phyloP scores from a whole-genome alignment of 2,888 invertebrate genomes.

The Leucophenga maculata region DNA sequence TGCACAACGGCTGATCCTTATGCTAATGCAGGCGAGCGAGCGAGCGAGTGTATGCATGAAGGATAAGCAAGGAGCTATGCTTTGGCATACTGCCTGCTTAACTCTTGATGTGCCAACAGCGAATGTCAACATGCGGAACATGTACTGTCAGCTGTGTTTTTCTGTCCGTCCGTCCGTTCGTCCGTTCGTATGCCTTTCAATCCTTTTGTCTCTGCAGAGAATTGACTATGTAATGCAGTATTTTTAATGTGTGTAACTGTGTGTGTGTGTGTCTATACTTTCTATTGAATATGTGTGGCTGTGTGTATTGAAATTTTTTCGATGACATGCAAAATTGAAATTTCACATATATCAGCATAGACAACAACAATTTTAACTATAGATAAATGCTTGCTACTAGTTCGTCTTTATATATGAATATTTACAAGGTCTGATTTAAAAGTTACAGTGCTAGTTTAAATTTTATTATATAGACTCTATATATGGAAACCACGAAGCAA shows the following conservation, averaged over 20 bases:
- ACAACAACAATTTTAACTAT: background rate
- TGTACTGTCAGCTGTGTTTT: background rate
- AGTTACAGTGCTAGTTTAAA: no score
- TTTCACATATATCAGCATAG: conserved; percentile 44
- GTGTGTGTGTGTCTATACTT: conserved; percentile 14
- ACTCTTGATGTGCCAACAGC: conserved; percentile 46
- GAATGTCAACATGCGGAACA: conserved; percentile 16
- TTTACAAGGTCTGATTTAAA: no score
- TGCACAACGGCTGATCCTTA: conserved; percentile 26
- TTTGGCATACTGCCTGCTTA: conserved; percentile 38
- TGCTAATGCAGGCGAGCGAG: background rate
- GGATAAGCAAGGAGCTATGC: conserved; percentile 22
- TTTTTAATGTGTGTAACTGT: background rate
- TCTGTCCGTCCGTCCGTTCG: no score
- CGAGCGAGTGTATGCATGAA: conserved; percentile 12
- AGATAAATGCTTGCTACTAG: no score
- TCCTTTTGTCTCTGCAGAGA: background rate
- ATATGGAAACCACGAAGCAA: no score
- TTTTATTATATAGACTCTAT: no score
- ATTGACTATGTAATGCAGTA: no score
- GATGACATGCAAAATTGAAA: conserved; percentile 64
- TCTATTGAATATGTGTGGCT: conserved; percentile 13
- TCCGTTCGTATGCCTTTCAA: background rate
- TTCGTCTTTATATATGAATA: background rate
- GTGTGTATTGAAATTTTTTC: conserved; percentile 45